phyloP scores from a whole-genome alignment of 2,113 vertebrate species.

The Aix galericulata region DNA sequence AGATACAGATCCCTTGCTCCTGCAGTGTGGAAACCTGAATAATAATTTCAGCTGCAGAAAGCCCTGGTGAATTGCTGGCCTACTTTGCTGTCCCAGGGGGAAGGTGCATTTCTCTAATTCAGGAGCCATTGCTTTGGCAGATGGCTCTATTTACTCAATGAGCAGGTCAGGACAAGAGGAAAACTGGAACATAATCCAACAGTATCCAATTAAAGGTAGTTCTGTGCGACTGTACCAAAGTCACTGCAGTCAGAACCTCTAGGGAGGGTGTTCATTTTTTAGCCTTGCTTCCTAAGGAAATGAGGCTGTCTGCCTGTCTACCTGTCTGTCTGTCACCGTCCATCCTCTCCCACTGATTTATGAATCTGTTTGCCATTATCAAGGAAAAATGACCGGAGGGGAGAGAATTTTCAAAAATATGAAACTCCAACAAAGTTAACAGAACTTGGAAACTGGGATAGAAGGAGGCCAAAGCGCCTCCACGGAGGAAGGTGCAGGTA shows the following conservation, averaged over 20 bases:
- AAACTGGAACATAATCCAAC: constrained; percentile 57
- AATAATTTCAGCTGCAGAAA: constrained; percentile 52
- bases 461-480: neutral
- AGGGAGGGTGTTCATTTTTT: constrained; percentile 21
- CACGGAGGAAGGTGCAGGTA: neutral
- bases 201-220: constrained; percentile 58
- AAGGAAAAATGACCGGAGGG: neutral
- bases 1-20: constrained; percentile 22
- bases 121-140: constrained; percentile 59
- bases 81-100: constrained; percentile 47
- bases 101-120: constrained; percentile 45
- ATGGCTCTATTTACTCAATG: constrained; percentile 59
- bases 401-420: neutral
- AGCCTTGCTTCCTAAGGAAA: constrained; percentile 58
- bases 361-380: neutral
- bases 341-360: neutral
- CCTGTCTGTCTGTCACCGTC: constrained; percentile 23
- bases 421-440: neutral
- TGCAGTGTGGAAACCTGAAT: constrained; percentile 54
- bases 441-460: neutral
- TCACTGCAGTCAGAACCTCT: constrained; percentile 25
- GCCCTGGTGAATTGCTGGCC: constrained; percentile 50
- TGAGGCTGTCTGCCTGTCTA: constrained; percentile 36
- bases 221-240: constrained; percentile 39
- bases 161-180: constrained; percentile 52